Conservation (phyloP, 2,888 invertebrate species). For the Ceriagrion tenellum region DNA sequence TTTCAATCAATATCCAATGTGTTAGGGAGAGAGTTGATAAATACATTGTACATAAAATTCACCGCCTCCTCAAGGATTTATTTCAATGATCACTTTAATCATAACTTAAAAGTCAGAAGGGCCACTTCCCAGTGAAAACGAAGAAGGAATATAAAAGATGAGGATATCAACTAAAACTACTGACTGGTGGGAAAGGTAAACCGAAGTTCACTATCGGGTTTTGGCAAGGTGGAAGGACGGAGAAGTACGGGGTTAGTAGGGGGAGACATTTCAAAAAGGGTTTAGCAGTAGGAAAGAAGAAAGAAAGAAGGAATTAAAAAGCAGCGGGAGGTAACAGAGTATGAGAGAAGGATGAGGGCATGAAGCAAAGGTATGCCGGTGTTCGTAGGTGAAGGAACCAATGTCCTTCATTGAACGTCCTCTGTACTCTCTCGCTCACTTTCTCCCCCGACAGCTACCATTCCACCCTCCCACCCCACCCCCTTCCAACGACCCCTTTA, state of each 20-base stretch:
- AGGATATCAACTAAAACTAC: no score
- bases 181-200: no score
- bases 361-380: constrained; percentile 35
- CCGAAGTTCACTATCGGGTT: background rate
- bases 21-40: no score
- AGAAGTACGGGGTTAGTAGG: background rate
- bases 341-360: background rate
- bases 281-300: background rate
- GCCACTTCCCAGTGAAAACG: no score
- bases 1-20: no score
- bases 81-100: no score
- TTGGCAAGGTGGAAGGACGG: background rate
- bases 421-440: constrained; percentile 34
- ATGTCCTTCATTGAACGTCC: constrained; percentile 66
- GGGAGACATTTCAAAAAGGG: background rate
- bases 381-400: constrained; percentile 64
- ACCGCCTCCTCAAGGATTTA: no score
- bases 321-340: background rate
- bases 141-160: no score
- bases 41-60: no score
- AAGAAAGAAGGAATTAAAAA: constrained; percentile 1
- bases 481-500: background rate
- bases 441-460: background rate
- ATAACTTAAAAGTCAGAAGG: no score
- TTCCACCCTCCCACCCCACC: background rate